These are phyloP conservation scores for Argya squamiceps DNA, from an alignment of 2,797 vertebrate species.

Conservation along the genomic window DNA sequence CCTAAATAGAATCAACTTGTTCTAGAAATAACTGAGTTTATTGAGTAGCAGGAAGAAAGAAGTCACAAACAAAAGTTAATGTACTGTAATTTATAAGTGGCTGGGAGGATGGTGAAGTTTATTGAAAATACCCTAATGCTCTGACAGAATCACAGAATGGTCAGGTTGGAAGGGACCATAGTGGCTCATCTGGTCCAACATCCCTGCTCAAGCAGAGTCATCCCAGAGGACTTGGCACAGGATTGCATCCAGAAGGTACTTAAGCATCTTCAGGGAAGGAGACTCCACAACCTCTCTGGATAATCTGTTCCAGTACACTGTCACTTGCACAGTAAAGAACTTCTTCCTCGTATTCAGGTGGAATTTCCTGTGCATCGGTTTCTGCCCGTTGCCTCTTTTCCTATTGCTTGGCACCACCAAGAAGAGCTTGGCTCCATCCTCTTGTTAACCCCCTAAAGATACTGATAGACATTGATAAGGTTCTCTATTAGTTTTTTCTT, in stretches of 20 bases:
- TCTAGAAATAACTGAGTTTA: neutral
- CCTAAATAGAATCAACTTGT: neutral
- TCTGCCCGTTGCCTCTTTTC: neutral
- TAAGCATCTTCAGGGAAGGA: neutral
- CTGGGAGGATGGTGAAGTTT: accelerated
- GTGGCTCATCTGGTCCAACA: neutral
- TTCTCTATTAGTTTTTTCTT: neutral
- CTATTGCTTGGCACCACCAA: too few species aligned
- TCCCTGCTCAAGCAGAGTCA: neutral
- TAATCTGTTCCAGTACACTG: neutral
- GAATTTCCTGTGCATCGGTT: neutral
- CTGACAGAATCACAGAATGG: neutral
- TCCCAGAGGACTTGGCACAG: neutral
- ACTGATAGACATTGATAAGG: neutral
- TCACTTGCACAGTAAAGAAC: neutral
- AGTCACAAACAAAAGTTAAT: neutral
- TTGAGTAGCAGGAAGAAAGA: neutral
- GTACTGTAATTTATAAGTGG: neutral
- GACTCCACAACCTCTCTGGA: neutral
- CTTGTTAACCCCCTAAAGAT: neutral
- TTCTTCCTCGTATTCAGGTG: neutral
- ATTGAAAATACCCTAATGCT: neutral
- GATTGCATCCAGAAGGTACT: neutral
- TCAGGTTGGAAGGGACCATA: neutral
- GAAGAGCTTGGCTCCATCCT: neutral